These are phyloP conservation scores for Arvicola amphibius DNA, from an alignment of 2,797 vertebrate genomes.

Conservation along the genomic window DNA sequence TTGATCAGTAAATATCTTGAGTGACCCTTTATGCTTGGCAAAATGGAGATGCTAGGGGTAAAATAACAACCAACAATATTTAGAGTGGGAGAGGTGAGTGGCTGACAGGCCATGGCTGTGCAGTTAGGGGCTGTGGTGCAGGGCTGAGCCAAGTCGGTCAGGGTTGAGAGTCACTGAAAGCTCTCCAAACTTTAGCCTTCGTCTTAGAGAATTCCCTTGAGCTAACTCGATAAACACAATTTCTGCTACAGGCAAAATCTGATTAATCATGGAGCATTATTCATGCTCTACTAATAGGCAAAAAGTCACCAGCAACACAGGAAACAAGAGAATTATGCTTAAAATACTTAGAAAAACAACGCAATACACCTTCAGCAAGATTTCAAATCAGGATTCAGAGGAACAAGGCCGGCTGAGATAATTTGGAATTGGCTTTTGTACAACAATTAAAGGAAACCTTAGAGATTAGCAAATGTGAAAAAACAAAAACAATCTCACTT, in stretches of 20 bases:
- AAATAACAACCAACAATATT: neutral
- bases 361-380: neutral
- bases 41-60: neutral
- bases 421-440: neutral
- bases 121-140: neutral
- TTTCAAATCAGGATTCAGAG: neutral
- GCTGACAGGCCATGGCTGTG: neutral
- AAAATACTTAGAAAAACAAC: conserved; percentile 36
- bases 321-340: neutral
- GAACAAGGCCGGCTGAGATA: neutral
- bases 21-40: neutral
- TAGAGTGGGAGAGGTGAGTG: neutral
- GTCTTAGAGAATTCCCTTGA: neutral
- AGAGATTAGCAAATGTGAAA: neutral
- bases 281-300: neutral
- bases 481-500: neutral
- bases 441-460: conserved; percentile 58
- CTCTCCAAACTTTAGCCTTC: neutral
- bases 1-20: neutral
- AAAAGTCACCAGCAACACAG: conserved; percentile 40
- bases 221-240: neutral
- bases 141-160: neutral
- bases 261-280: neutral
- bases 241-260: conserved; percentile 1
- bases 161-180: neutral